phyloP scores from a whole-genome alignment of 2,113 vertebrate genomes.

The Taurulus bubalis region DNA sequence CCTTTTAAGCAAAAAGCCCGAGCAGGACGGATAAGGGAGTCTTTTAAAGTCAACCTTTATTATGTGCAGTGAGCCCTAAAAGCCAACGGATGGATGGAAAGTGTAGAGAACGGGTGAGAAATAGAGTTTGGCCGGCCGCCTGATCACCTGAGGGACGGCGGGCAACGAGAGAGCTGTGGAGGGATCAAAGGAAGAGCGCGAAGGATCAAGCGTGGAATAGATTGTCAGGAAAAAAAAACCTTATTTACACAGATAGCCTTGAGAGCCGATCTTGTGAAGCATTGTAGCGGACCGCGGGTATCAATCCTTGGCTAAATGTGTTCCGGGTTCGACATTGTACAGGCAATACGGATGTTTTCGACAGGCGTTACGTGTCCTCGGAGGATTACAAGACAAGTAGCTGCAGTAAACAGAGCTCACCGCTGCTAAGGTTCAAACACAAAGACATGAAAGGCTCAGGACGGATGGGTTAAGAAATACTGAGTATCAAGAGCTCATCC shows the following conservation, averaged over 20 bases:
- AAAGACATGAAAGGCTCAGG: not conserved
- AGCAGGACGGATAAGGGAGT: slow-evolving; percentile 8
- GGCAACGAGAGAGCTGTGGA: slow-evolving; percentile 3
- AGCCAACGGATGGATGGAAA: slow-evolving; percentile 24
- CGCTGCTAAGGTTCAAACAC: not conserved
- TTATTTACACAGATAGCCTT: slow-evolving; percentile 42
- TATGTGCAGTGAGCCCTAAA: slow-evolving; percentile 18
- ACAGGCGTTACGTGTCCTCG: not conserved
- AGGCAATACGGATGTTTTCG: not conserved
- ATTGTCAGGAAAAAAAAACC: slow-evolving; percentile 38
- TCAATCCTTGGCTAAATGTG: not conserved
- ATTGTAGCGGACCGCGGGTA: slow-evolving; percentile 5
- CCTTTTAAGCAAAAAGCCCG: not conserved
- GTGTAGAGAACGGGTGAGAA: slow-evolving; percentile 33
- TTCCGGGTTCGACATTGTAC: not conserved
- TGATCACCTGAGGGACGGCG: slow-evolving; percentile 26
- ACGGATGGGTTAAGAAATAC: not conserved
- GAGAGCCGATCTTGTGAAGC: slow-evolving; percentile 12
- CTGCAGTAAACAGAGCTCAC: not conserved
- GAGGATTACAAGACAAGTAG: slow-evolving; percentile 4
- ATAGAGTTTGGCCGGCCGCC: slow-evolving; percentile 35
- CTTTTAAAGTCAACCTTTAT: slow-evolving; percentile 45
- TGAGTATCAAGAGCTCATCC: not conserved
- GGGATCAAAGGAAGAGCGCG: slow-evolving; percentile 41
- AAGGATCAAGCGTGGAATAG: slow-evolving; percentile 36